Evolutionary conservation across 2,113 vertebrate species (phyloP).

Genomic region (Rostratula benghalensis): DNA sequence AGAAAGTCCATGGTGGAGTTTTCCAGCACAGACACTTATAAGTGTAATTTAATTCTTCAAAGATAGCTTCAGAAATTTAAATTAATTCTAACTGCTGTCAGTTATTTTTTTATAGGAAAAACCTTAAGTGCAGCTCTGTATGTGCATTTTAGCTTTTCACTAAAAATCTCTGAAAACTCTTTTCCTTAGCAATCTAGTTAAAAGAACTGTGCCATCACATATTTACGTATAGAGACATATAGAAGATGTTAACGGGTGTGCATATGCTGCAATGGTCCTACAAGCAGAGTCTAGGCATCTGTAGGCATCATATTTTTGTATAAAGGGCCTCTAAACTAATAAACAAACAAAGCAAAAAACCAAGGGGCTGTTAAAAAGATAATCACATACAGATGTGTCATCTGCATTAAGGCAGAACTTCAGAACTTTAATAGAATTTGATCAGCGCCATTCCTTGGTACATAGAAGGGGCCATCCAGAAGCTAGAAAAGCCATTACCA

Average conservation of each 20-base stretch:
- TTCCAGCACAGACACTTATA: not conserved
- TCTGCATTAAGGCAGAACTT: not conserved
- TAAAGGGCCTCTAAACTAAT: not conserved
- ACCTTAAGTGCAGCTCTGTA: not conserved
- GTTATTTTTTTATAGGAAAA: not conserved
- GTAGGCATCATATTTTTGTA: not conserved
- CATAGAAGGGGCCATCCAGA: not conserved
- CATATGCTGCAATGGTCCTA: not conserved
- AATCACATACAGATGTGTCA: constrained; percentile 14
- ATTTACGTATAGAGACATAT: not conserved
- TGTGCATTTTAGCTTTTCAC: not conserved
- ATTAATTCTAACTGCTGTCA: not conserved
- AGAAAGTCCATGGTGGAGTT: not conserved
- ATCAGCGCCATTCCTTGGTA: not conserved
- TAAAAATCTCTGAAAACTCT: not conserved
- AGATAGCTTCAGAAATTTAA: not conserved
- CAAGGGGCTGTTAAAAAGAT: not conserved
- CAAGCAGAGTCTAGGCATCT: not conserved
- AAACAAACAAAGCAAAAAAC: not conserved
- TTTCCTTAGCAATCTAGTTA: not conserved
- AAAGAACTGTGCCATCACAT: not conserved
- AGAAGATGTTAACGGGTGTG: not conserved
- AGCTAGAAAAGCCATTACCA: not conserved
- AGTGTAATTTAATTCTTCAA: not conserved
- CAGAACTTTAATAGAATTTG: not conserved